These are phyloP conservation scores for Zaprionus nigranus DNA, from an alignment of 1,140 invertebrate species.

Conservation along the genomic window DNA sequence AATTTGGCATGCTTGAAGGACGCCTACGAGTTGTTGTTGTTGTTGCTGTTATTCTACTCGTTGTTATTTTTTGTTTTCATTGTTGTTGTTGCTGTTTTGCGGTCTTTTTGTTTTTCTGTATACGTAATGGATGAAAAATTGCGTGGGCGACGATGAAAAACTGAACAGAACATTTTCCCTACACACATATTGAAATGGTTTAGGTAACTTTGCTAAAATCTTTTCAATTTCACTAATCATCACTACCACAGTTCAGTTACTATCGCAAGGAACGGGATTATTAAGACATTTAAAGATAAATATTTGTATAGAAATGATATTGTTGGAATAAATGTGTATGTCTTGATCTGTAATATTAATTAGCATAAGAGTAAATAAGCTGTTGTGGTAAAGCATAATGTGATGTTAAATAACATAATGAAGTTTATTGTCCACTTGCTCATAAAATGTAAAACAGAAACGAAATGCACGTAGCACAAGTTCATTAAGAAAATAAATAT, in stretches of 20 bases:
- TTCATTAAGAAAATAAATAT: no score
- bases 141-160: constrained; percentile 15
- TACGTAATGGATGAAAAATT: constrained; percentile 25
- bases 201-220: not conserved
- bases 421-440: no score
- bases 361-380: no score
- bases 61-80: constrained; percentile 9
- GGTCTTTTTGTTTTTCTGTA: constrained; percentile 20
- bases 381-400: no score
- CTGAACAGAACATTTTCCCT: not conserved
- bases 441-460: no score
- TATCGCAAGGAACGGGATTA: not conserved
- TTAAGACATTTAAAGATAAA: no score
- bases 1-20: constrained; percentile 79
- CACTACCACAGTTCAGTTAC: not conserved
- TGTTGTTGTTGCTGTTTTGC: constrained; percentile 16
- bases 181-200: no score
- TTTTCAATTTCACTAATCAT: not conserved
- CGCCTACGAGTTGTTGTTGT: constrained; percentile 65
- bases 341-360: no score
- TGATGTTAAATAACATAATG: no score
- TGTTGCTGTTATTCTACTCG: not conserved
- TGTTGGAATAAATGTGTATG: no score
- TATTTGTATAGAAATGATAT: no score
- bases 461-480: no score